A percentile compares a stretch with the other conserved stretches of the same genome.
Evolutionary conservation across 2,888 invertebrate genomes (phyloP).

Genomic region (Agrotis exclamationis): DNA sequence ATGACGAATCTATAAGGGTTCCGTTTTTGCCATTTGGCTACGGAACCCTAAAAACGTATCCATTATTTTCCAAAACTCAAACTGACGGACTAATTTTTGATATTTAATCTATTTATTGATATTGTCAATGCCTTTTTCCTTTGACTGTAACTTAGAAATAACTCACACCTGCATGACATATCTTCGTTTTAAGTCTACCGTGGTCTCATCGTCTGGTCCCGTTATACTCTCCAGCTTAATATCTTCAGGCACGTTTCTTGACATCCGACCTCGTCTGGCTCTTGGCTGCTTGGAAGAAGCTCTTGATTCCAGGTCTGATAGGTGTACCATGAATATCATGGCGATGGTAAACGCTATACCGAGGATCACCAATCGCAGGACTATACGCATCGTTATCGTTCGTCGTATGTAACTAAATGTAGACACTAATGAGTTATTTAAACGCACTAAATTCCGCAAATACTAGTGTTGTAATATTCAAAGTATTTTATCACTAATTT

Average conservation of each 20-base stretch:
- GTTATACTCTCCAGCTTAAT: slow-evolving; percentile 16
- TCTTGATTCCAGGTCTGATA: slow-evolving; percentile 64
- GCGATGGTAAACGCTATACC: slow-evolving; percentile 67
- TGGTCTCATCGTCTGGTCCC: slow-evolving; percentile 33
- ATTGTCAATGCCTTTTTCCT: too few species aligned
- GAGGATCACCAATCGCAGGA: slow-evolving; percentile 69
- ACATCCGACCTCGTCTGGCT: slow-evolving; percentile 51
- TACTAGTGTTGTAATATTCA: slow-evolving; percentile 1
- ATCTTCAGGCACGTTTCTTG: slow-evolving; percentile 34
- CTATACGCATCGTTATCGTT: slow-evolving; percentile 72
- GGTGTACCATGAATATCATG: slow-evolving; percentile 69
- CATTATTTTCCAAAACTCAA: too few species aligned
- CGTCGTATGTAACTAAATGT: slow-evolving; percentile 7
- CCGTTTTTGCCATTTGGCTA: too few species aligned
- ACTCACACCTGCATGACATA: slow-evolving; percentile 63
- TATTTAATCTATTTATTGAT: too few species aligned
- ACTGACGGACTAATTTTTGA: too few species aligned
- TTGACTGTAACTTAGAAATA: slow-evolving; percentile 1
- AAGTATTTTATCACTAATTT: slow-evolving; percentile 12
- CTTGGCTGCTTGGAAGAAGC: slow-evolving; percentile 52
- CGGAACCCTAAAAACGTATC: too few species aligned
- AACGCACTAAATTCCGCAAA: neutral
- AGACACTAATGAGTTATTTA: neutral
- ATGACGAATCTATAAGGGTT: too few species aligned
- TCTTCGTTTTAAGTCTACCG: slow-evolving; percentile 43